Conservation (phyloP, 2,888 invertebrate species). For the Sarcophaga rosellei region DNA sequence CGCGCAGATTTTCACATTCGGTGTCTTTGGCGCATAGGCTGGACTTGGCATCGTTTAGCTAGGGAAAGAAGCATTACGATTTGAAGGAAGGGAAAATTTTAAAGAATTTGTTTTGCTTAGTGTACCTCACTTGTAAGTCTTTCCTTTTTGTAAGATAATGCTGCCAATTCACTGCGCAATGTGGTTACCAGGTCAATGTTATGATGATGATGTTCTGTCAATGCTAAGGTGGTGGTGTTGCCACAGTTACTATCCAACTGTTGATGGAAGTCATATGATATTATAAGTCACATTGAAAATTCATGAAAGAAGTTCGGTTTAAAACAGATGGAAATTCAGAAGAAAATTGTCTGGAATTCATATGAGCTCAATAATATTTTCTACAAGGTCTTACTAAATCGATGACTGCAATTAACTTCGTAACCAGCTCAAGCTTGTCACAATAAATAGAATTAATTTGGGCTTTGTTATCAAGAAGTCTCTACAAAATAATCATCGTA, state of each 20-base stretch:
- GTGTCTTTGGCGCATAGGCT: slow-evolving; percentile 88
- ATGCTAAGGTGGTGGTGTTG: slow-evolving; percentile 70
- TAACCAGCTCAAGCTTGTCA: no score
- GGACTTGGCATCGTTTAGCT: slow-evolving; percentile 88
- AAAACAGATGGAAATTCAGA: no score
- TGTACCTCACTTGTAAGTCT: slow-evolving; percentile 88
- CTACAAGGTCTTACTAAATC: no score
- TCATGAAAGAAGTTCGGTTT: neutral
- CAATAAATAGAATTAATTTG: no score
- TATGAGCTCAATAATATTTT: no score
- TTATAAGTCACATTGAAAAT: neutral
- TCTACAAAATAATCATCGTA: no score
- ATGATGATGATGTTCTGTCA: slow-evolving; percentile 73
- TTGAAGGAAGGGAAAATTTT: neutral
- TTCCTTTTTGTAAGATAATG: slow-evolving; percentile 91
- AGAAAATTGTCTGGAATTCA: no score
- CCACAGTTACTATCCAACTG: slow-evolving; percentile 68
- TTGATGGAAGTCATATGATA: slow-evolving; percentile 65
- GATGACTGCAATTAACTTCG: no score
- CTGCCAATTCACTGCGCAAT: slow-evolving; percentile 91
- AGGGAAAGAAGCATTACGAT: neutral
- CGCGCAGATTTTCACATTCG: slow-evolving; percentile 90
- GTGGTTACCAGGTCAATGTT: slow-evolving; percentile 87
- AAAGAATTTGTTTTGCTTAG: neutral
- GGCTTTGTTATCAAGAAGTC: no score